Base-by-base conservation (phyloP, 1,140 invertebrate genomes). In the Batillaria attramentaria region DNA sequence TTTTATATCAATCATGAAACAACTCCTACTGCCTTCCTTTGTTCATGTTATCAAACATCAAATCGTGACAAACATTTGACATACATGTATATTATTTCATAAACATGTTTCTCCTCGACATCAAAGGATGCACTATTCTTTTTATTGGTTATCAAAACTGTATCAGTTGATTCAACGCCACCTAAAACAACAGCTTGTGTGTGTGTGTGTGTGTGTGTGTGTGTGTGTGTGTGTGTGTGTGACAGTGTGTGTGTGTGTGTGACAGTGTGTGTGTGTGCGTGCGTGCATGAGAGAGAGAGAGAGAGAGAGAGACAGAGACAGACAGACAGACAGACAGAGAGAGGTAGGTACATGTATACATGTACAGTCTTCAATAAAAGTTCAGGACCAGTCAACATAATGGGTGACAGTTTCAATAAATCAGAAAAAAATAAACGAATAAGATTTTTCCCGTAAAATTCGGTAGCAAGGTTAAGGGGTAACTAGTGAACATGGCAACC, bases 191-290 rank as follows among this genome's bases (percentile, higher is more conserved):
- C n/a, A n/a, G n/a, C n/a, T n/a, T n/a, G 24, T 24, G 57, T 60
- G 24, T 62, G 24, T n/a, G 24, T 33, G 62, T 33, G 1, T 65
- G n/a, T 65, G 20, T 65, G n/a, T 33, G 6, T 65, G n/a, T 65
- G 16, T 65, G n/a, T 33, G 16, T 24, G 62, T 65, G 62, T 65
- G 28, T 35, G 62, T 65, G 62, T 65, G 62, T 65, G n/a, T 35
- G 28, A 35, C 31, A 18, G 62, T 65, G 62, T 35, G 62, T 65
- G 62, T 35, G 62, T 65, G 62, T 35, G 62, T 33, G 6, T 65
- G 62, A 16, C 3, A 41, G 66, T 65, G 28, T 65, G 62, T 65
- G 28, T 65, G 62, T 65, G 28, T 65, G 62, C 20, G 28, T 33
- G 28, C 13, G 20, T 60, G 24, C 24, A 24, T 60, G 57, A 31